These are phyloP conservation scores for Girardinichthys multiradiatus DNA, from an alignment of 2,113 vertebrate genomes.

Conservation along the genomic window DNA sequence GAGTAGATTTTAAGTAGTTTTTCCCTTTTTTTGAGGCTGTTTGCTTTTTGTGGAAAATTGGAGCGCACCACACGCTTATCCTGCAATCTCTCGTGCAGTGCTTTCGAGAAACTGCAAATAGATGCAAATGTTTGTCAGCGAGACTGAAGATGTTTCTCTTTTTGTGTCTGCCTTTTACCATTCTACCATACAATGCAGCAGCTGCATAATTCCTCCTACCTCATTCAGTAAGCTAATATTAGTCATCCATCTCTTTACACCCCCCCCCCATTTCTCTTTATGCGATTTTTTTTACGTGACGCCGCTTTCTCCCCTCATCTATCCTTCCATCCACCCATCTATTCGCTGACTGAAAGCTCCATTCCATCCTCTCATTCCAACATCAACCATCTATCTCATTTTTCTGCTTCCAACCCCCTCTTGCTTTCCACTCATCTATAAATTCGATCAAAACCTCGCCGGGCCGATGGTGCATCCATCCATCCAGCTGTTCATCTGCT, in stretches of 20 bases:
- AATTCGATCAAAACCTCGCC: slow-evolving; percentile 24
- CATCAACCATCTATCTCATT: slow-evolving; percentile 38
- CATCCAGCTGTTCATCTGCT: slow-evolving; percentile 47
- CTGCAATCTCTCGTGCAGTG: neutral
- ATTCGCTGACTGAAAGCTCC: slow-evolving; percentile 22
- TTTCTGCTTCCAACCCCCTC: slow-evolving; percentile 12
- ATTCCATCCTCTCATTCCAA: slow-evolving; percentile 17
- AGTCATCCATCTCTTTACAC: slow-evolving; percentile 11
- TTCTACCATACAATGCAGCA: slow-evolving; percentile 7
- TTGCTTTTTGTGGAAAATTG: slow-evolving; percentile 16
- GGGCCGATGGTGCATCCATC: slow-evolving; percentile 32
- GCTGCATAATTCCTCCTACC: slow-evolving; percentile 32
- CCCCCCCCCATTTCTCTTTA: slow-evolving; percentile 13
- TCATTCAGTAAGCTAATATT: slow-evolving; percentile 30
- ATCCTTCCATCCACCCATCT: slow-evolving; percentile 22
- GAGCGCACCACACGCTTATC: neutral
- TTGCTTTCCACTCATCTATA: slow-evolving; percentile 27
- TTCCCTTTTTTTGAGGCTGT: neutral
- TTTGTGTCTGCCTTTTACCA: neutral
- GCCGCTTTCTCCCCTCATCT: slow-evolving; percentile 24
- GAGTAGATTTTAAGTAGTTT: slow-evolving; percentile 28
- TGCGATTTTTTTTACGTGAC: slow-evolving; percentile 26
- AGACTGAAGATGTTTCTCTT: slow-evolving; percentile 1
- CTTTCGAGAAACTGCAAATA: neutral
- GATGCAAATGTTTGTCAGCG: slow-evolving; percentile 20